These are phyloP conservation scores for Maylandia zebra DNA, from an alignment of 2,113 vertebrate species.

Conservation along the genomic window DNA sequence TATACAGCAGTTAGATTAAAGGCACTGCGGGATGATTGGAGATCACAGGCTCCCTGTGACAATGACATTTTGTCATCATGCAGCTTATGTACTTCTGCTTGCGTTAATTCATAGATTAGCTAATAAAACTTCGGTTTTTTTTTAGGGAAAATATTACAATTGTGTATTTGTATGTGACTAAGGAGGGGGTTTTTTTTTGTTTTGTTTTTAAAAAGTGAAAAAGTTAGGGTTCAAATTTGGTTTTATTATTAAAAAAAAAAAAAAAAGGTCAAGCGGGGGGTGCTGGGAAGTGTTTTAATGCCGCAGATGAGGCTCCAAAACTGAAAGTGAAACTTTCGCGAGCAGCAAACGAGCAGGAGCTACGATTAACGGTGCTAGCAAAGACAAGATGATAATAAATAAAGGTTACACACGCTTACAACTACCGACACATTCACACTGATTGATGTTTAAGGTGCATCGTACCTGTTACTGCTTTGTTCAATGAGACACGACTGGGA, in stretches of 20 bases:
- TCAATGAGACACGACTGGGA: neutral
- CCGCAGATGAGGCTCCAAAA: neutral
- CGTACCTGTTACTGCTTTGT: neutral
- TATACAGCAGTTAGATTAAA: neutral
- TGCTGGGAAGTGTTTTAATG: neutral
- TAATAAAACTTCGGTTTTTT: neutral
- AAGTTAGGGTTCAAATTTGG: neutral
- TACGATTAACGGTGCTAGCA: neutral
- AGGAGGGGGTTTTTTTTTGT: neutral
- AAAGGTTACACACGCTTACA: neutral
- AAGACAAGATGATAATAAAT: fast-evolving
- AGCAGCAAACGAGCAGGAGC: neutral
- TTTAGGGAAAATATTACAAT: neutral
- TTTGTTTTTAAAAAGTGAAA: neutral
- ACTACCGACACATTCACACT: neutral
- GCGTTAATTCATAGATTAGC: neutral
- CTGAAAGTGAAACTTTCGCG: neutral
- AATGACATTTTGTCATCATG: neutral
- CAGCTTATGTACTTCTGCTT: neutral
- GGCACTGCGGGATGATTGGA: neutral
- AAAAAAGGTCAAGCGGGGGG: too few relatives aligned
- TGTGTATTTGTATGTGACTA: neutral
- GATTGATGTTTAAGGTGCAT: too few relatives aligned
- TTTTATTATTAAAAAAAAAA: neutral
- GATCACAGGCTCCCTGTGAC: neutral